These are phyloP conservation scores for Protaetia brevitarsis DNA, from an alignment of 1,140 invertebrate species.

Conservation along the genomic window DNA sequence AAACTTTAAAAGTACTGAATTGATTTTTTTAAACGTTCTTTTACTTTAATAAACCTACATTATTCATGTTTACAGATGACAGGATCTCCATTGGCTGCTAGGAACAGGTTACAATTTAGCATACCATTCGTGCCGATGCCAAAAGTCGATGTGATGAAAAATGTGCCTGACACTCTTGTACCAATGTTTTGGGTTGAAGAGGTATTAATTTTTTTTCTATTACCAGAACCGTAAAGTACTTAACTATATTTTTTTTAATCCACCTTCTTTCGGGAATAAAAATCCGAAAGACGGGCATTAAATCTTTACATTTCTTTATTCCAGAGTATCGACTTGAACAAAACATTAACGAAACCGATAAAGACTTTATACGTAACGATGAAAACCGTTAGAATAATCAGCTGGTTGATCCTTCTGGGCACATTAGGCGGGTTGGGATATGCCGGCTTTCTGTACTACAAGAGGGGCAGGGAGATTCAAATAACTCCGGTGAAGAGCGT, in stretches of 20 bases:
- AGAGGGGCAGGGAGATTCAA: slow-evolving; percentile 27
- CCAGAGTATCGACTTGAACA: slow-evolving; percentile 57
- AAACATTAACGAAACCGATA: slow-evolving; percentile 51
- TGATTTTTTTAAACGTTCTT: too few species aligned
- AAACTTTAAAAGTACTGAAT: too few species aligned
- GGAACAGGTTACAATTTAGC: slow-evolving; percentile 71
- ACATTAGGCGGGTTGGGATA: slow-evolving; percentile 39
- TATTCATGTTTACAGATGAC: slow-evolving; percentile 54
- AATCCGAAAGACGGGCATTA: neutral
- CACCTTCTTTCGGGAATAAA: neutral
- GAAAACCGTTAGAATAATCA: slow-evolving; percentile 50
- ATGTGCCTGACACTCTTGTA: slow-evolving; percentile 58
- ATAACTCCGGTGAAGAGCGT: slow-evolving; percentile 6
- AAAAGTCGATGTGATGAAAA: slow-evolving; percentile 64
- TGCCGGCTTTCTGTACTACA: slow-evolving; percentile 39
- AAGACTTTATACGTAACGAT: slow-evolving; percentile 53
- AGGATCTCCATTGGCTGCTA: slow-evolving; percentile 64
- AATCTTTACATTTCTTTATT: too few species aligned
- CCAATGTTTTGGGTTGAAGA: slow-evolving; percentile 79
- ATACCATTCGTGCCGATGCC: slow-evolving; percentile 60
- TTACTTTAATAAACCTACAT: too few species aligned
- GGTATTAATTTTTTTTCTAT: slow-evolving; percentile 42
- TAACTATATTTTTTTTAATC: neutral
- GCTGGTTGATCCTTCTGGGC: slow-evolving; percentile 50
- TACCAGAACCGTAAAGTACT: neutral